Base-by-base conservation (phyloP, 2,888 invertebrate genomes). In the Hypena proboscidalis region DNA sequence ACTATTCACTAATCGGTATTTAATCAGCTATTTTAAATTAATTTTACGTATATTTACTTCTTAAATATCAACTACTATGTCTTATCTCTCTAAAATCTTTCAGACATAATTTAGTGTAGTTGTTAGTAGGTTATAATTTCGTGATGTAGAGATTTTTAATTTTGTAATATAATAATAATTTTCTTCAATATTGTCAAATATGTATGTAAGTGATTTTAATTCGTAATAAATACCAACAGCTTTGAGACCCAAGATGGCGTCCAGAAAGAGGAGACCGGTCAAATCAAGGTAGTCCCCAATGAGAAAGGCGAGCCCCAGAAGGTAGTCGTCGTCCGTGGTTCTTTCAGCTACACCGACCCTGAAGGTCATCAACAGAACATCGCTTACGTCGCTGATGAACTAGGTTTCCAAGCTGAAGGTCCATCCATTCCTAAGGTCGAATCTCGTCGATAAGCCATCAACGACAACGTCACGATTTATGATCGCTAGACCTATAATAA, bases 381-480 rank as follows among this genome's bases (percentile, higher is more conserved):
- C 57, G 89, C 75, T 38, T 94, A 93, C 83, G 74, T 76, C 47
- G 93, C 93, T 27, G 94, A 94, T 62, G 93, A 94, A 78, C 92
- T 81, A 58, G 94, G 94, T 46, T 94, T 85, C 90, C 92, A 92
- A 51, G 90, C 93, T 1, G 88, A 92, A 45, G 93, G 94, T 26
- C 89, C 89, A 1, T 92, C 94, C 75, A 77, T 94, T 64, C 94
- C 94, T 42, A 5, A 4, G 17, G 17, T 3, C 5, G 5, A 5
- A 17, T n/a, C n/a, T n/a, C n/a, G n/a, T n/a, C n/a, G n/a, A n/a
- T 17, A 17, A 17, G 5, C 17, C 5, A 17, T 5, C 17, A 17
- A 17, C 17, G 17, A 17, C 5, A 17, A 17, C 17, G 3, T 4
- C 3, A 5, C 17, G 17, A 17, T 17, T 17, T 4, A 17, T 5